These are phyloP conservation scores for Agriopis aurantiaria DNA, from an alignment of 2,888 invertebrate genomes.

Conservation along the genomic window DNA sequence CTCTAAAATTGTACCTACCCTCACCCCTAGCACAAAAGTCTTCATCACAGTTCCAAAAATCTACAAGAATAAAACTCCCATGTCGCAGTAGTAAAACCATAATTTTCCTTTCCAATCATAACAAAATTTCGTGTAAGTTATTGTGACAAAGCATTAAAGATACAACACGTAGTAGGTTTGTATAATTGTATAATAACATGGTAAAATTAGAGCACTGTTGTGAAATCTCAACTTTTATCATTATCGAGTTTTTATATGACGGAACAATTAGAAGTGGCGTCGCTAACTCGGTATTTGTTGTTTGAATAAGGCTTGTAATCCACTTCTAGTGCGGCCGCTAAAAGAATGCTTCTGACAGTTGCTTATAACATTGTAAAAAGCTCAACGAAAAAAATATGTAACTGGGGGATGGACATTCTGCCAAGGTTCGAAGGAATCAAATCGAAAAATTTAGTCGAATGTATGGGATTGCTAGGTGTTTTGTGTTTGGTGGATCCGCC, in stretches of 20 bases:
- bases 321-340: not conserved
- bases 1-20: not conserved
- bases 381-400: not conserved
- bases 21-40: not conserved
- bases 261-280: slow-evolving; percentile 50
- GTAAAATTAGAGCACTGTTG: slow-evolving; percentile 61
- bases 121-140: not conserved
- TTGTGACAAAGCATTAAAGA: slow-evolving; percentile 4
- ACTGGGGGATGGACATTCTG: no score
- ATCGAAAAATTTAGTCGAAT: no score
- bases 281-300: slow-evolving; percentile 19
- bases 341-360: no score
- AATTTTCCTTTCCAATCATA: not conserved
- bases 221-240: slow-evolving; percentile 58
- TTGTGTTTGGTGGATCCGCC: no score
- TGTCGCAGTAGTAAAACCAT: not conserved
- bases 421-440: no score
- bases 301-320: slow-evolving; percentile 21
- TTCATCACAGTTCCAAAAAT: not conserved
- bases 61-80: not conserved
- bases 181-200: not conserved
- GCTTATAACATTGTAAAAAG: not conserved
- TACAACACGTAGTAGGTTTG: not conserved
- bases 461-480: no score
- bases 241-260: slow-evolving; percentile 56